Conservation (phyloP, 2,888 invertebrate genomes). For the Sericinus montela region DNA sequence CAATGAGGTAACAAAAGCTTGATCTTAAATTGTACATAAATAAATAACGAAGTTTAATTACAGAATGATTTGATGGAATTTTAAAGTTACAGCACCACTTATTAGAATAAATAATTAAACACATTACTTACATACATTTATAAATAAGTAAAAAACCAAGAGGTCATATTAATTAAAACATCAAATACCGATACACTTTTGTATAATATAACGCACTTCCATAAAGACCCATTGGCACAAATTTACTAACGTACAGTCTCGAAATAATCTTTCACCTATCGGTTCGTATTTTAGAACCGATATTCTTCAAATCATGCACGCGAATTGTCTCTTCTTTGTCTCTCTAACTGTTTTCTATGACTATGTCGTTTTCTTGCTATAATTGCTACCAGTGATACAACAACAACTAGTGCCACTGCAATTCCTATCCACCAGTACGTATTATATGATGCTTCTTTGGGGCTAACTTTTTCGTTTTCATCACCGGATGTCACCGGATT, state of each 20-base stretch:
- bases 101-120: constrained; percentile 17
- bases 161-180: constrained; percentile 23
- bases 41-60: constrained; percentile 21
- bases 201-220: constrained; percentile 38
- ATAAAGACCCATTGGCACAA: constrained; percentile 49
- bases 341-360: constrained; percentile 69
- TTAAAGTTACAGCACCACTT: constrained; percentile 28
- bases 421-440: constrained; percentile 75
- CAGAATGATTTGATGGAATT: constrained; percentile 20
- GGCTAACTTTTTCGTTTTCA: constrained; percentile 40
- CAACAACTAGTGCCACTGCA: constrained; percentile 60
- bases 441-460: constrained; percentile 65
- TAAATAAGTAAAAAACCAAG: constrained; percentile 14
- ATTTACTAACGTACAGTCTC: constrained; percentile 47
- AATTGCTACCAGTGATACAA: constrained; percentile 61
- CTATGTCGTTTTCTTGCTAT: constrained; percentile 72
- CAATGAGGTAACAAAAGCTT: constrained; percentile 18
- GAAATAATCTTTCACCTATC: constrained; percentile 35
- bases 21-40: constrained; percentile 16
- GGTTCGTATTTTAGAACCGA: constrained; percentile 69
- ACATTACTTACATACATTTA: constrained; percentile 11
- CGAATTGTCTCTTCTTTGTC: constrained; percentile 64
- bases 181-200: constrained; percentile 31
- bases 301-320: constrained; percentile 75
- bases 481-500: constrained; percentile 55